Base-by-base conservation (phyloP, 2,888 invertebrate species). In the Eilema griseolum region DNA sequence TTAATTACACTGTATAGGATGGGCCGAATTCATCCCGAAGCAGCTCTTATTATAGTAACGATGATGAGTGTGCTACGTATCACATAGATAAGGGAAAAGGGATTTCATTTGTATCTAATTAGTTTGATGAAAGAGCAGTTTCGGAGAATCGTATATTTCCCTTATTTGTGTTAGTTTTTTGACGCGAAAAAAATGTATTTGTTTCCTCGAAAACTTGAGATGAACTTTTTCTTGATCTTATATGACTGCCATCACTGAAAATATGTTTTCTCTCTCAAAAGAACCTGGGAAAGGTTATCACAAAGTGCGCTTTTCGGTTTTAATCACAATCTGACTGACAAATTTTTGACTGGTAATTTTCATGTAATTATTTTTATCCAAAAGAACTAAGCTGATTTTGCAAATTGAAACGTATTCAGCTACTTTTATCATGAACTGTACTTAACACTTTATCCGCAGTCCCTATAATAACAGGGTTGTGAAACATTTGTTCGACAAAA, bases 41-140 rank as follows among this genome's bases (percentile, higher is more conserved):
- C 75, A 72, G 52, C 7, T 73, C 65, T 67, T 71, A 75, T 73
- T 75, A 75, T 73, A 82, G 62, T 37, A 26, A 65, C 62, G 72
- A 75, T 83, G 81, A 82, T 83, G 79, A 75, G 75, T 81, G 76
- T 78, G 66, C 78, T 79, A 74, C 67, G 67, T 73, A 77, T 78
- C 67, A 70, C 69, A 62, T 31, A 76, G 76, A 78, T 78, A 81
- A 76, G 69, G 72, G 66, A 66, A 73, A 76, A 81, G 72, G 69
- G 75, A 75, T 79, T 77, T 62, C 76, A 64, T 82, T 83, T 75
- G 70, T 68, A 64, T 64, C 75, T 87, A 85, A 87, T 87, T 87
- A 85, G 80, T 76, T 66, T 67, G 80, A 86, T 84, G 79, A 83
- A 77, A 77, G 74, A 79, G 80, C 80, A 81, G 75, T 79, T 81